phyloP scores from a whole-genome alignment of 2,888 invertebrate species.

The Mythimna lalbum region DNA sequence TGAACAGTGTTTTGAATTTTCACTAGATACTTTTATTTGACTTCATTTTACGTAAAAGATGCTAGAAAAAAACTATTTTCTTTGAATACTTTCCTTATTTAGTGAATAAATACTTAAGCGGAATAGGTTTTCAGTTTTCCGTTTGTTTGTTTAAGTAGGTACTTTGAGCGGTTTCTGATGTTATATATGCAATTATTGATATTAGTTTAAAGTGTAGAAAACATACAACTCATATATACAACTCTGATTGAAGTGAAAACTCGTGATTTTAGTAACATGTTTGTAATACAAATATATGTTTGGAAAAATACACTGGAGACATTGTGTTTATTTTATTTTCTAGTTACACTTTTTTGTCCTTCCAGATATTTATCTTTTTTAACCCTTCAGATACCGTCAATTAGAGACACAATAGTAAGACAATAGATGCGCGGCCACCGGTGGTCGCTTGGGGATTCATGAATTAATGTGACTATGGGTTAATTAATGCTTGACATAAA shows the following conservation, averaged over 20 bases:
- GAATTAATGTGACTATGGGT: too few species aligned
- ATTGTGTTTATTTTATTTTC: neutral
- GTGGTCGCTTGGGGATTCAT: too few species aligned
- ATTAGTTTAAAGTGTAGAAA: conserved; percentile 7
- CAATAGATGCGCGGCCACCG: too few species aligned
- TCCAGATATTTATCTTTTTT: too few species aligned
- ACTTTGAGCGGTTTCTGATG: neutral
- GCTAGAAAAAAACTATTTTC: neutral
- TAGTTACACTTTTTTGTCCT: neutral
- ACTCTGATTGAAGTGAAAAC: conserved; percentile 13
- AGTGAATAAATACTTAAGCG: neutral
- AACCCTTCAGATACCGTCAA: too few species aligned
- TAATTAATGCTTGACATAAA: too few species aligned
- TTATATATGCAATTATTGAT: neutral
- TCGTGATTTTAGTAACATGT: neutral
- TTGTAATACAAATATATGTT: conserved; percentile 11
- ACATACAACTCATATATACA: neutral
- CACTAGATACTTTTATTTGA: neutral
- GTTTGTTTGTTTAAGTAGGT: too few species aligned
- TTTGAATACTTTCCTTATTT: neutral
- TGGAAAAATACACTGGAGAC: neutral
- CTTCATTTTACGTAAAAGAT: neutral
- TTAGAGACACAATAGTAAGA: too few species aligned
- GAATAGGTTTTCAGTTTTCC: neutral
- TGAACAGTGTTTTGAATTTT: conserved; percentile 3